Evolutionary conservation across 2,113 vertebrate genomes (phyloP).

Genomic region (Egretta garzetta): DNA sequence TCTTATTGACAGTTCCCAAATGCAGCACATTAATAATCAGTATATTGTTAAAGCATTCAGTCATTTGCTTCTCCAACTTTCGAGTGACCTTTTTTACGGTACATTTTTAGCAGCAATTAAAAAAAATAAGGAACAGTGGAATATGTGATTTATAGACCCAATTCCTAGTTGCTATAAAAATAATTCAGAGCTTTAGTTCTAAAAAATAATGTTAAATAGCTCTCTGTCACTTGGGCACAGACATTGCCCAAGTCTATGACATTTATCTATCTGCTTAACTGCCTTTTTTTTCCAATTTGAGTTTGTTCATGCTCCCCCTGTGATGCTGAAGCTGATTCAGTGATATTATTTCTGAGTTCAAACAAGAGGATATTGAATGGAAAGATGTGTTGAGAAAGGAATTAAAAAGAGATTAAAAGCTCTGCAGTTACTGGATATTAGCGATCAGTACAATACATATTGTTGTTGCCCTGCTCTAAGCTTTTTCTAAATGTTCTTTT

Average conservation of each 20-base stretch:
- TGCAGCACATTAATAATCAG: background rate
- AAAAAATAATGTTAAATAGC: background rate
- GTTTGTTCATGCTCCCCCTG: background rate
- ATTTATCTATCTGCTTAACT: background rate
- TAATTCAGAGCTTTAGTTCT: background rate
- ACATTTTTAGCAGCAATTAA: background rate
- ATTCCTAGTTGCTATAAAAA: background rate
- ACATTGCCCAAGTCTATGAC: background rate
- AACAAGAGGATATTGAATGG: background rate
- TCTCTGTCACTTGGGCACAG: background rate
- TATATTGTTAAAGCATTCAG: background rate
- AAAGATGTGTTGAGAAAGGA: background rate
- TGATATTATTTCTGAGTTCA: background rate
- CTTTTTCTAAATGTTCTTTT: background rate
- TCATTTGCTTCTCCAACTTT: background rate
- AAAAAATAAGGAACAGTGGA: background rate
- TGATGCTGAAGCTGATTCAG: background rate
- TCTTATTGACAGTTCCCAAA: background rate
- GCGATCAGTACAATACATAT: background rate
- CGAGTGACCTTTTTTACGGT: background rate
- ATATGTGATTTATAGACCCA: background rate
- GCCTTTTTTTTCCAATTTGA: background rate
- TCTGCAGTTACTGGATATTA: background rate
- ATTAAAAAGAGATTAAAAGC: background rate
- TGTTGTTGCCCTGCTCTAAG: background rate